phyloP scores from a whole-genome alignment of 2,113 vertebrate species.

The Datnioides undecimradiatus region DNA sequence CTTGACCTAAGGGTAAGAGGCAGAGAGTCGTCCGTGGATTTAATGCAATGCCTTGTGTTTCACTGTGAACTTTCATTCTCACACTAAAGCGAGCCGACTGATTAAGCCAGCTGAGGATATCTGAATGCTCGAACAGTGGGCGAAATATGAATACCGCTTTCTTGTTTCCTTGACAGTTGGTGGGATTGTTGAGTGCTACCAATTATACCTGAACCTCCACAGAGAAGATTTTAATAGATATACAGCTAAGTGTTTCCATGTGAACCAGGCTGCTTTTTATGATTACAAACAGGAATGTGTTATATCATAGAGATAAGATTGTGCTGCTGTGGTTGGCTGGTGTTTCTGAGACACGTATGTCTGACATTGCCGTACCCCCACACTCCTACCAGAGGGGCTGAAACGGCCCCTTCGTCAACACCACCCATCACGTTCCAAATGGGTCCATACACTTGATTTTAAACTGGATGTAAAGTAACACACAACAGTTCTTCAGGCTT shows the following conservation, averaged over 20 bases:
- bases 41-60: constrained; percentile 70
- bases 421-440: background rate
- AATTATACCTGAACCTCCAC: constrained; percentile 46
- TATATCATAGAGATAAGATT: constrained; percentile 2
- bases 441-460: background rate
- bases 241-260: constrained; percentile 43
- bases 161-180: constrained; percentile 67
- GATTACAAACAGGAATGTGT: constrained; percentile 30
- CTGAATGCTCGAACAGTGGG: constrained; percentile 48
- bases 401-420: background rate
- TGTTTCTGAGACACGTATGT: background rate
- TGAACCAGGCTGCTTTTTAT: constrained; percentile 39
- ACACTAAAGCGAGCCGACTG: constrained; percentile 62
- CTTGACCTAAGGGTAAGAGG: constrained; percentile 79
- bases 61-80: constrained; percentile 74
- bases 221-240: constrained; percentile 26
- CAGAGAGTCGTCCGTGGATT: constrained; percentile 73
- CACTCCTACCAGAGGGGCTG: too few relatives aligned
- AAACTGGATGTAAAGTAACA: background rate
- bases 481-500: too few relatives aligned
- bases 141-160: constrained; percentile 51
- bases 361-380: background rate
- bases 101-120: constrained; percentile 59
- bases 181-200: constrained; percentile 43
- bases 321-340: background rate